These are phyloP conservation scores for Branchellion lobata DNA, from an alignment of 2,888 invertebrate genomes.

Conservation along the genomic window DNA sequence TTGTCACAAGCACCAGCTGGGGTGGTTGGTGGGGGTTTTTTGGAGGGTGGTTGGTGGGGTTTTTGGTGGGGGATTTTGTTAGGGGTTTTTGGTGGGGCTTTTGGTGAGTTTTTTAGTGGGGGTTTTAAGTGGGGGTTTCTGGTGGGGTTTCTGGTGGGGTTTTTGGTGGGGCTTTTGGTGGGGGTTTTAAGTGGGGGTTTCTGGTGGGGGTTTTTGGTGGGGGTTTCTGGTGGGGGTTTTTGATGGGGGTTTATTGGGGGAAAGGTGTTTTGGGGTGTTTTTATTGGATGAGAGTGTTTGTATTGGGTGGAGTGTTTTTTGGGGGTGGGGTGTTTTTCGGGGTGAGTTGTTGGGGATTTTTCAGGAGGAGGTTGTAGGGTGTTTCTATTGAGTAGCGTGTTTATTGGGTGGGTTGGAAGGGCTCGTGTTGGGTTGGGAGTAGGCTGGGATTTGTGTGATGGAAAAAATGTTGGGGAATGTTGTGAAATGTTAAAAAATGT, in stretches of 20 bases:
- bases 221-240: not conserved
- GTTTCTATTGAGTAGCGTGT: too few relatives aligned
- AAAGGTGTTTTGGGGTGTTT: not conserved
- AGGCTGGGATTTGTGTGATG: too few relatives aligned
- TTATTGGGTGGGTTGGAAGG: too few relatives aligned
- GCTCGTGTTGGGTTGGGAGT: too few relatives aligned
- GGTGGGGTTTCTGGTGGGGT: not conserved
- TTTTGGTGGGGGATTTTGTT: not conserved
- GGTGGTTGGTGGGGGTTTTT: not conserved
- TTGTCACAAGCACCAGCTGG: conserved; percentile 34
- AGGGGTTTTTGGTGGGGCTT: not conserved
- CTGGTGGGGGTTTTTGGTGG: not conserved
- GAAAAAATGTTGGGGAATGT: too few relatives aligned
- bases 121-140: not conserved
- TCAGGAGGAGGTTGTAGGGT: too few relatives aligned
- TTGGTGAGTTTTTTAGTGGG: too few relatives aligned
- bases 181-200: not conserved
- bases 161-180: not conserved
- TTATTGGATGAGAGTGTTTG: not conserved
- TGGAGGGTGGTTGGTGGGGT: not conserved
- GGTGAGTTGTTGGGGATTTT: too few relatives aligned
- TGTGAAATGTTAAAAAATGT: too few relatives aligned
- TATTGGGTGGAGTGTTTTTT: not conserved
- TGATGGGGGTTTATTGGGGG: not conserved
- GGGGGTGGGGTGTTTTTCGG: too few relatives aligned